Conservation (phyloP, 2,113 vertebrate species). For the Eptatretus burgeri region DNA sequence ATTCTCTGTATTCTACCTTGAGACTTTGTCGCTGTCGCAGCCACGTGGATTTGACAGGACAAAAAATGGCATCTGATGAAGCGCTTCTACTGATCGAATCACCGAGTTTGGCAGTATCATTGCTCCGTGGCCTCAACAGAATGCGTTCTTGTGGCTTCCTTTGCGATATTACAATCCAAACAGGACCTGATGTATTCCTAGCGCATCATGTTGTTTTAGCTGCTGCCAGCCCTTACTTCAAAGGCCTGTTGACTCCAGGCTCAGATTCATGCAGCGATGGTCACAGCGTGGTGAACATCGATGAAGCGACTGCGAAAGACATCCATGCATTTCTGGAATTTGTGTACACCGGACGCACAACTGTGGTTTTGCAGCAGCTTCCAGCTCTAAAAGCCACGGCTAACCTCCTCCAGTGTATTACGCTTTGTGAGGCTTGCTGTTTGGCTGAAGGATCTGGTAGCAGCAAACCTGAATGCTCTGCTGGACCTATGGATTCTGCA, state of each 20-base stretch:
- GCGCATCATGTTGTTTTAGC: constrained; percentile 63
- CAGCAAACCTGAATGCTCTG: constrained; percentile 5
- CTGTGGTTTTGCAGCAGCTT: constrained; percentile 35
- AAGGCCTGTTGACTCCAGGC: constrained; percentile 31
- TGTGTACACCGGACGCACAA: constrained; percentile 46
- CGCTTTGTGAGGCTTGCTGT: constrained; percentile 35
- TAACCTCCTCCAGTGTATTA: constrained; percentile 38
- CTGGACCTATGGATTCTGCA: constrained; percentile 10
- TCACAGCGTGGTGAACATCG: constrained; percentile 24
- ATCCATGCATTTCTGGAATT: constrained; percentile 66
- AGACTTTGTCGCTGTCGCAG: too few species aligned
- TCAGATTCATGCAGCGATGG: constrained; percentile 14
- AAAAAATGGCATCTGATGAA: too few species aligned
- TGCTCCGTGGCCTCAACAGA: constrained; percentile 15
- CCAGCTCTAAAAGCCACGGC: constrained; percentile 34
- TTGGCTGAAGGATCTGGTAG: constrained; percentile 15
- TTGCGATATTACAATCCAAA: constrained; percentile 53
- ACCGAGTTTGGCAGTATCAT: too few species aligned
- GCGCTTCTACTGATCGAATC: too few species aligned
- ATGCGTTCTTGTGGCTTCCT: constrained; percentile 40
- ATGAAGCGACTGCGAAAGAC: constrained; percentile 24
- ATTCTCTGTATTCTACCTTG: too few species aligned
- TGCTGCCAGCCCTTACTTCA: constrained; percentile 72
- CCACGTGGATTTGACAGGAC: too few species aligned
- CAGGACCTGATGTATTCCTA: constrained; percentile 46